Conservation (phyloP, 53 echinoderm and acorn worm genomes). For the Apostichopus leukothele region DNA sequence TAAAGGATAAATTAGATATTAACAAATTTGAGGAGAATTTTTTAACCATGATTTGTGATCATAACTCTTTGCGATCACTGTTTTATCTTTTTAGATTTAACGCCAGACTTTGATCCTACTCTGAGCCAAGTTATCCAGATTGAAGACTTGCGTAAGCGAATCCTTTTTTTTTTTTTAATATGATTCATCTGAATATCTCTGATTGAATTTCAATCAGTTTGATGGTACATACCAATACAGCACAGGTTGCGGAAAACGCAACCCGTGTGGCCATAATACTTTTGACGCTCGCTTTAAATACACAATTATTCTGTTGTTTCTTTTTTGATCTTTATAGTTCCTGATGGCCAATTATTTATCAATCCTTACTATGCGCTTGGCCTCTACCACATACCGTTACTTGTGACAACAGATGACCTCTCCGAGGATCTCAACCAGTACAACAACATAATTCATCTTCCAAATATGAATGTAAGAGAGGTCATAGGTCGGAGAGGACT, state of each 20-base stretch:
- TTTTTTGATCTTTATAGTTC: neutral
- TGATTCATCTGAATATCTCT: no score
- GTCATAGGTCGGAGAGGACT: slow-evolving; percentile 1
- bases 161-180: no score
- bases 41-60: no score
- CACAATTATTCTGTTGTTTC: no score
- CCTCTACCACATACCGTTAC: slow-evolving; percentile 38
- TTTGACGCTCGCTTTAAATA: no score
- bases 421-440: neutral
- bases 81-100: slow-evolving; percentile 47
- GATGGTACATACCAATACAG: no score
- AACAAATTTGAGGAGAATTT: no score
- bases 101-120: slow-evolving; percentile 55
- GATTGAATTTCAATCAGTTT: no score
- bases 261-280: no score
- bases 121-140: slow-evolving; percentile 32
- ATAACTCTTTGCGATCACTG: neutral
- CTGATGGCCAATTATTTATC: slow-evolving; percentile 12
- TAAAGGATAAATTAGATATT: no score
- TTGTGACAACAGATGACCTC: neutral
- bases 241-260: no score
- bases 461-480: neutral
- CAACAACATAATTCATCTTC: neutral
- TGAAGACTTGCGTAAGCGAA: slow-evolving; percentile 44
- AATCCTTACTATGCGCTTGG: slow-evolving; percentile 53